Conservation (phyloP, 1,140 invertebrate species). For the Hyles vespertilio region DNA sequence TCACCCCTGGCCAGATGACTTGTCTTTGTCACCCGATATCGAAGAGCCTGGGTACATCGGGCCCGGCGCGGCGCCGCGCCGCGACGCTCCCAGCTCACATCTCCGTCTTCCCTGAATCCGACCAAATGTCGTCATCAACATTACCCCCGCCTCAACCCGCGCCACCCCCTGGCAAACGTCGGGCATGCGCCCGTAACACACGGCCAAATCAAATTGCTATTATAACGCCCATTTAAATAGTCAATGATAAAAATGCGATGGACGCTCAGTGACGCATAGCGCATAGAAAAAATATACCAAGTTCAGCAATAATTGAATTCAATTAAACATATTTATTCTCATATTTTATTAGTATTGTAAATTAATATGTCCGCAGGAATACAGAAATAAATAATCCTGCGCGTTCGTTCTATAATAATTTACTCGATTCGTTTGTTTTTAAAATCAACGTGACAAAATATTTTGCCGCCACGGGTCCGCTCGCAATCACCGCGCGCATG, state of each 20-base stretch:
- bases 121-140: constrained; percentile 66
- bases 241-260: too few relatives aligned
- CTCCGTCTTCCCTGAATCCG: constrained; percentile 42
- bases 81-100: constrained; percentile 10
- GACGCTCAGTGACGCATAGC: too few relatives aligned
- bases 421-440: neutral
- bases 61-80: neutral
- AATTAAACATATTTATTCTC: too few relatives aligned
- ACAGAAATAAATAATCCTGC: too few relatives aligned
- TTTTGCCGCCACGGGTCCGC: constrained; percentile 60
- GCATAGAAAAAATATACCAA: too few relatives aligned
- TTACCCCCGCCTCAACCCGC: constrained; percentile 29
- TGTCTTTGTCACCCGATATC: constrained; percentile 8
- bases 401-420: too few relatives aligned
- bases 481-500: constrained; percentile 46
- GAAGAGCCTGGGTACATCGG: neutral
- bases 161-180: constrained; percentile 27
- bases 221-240: too few relatives aligned
- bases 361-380: too few relatives aligned
- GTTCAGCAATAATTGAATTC: too few relatives aligned
- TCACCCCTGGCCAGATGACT: neutral
- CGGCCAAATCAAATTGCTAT: constrained; percentile 48
- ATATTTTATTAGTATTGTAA: too few relatives aligned
- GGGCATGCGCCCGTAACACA: constrained; percentile 49
- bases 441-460: constrained; percentile 36